Evolutionary conservation across 2,797 vertebrate species (phyloP).

Genomic region (Aeoliscus strigatus): DNA sequence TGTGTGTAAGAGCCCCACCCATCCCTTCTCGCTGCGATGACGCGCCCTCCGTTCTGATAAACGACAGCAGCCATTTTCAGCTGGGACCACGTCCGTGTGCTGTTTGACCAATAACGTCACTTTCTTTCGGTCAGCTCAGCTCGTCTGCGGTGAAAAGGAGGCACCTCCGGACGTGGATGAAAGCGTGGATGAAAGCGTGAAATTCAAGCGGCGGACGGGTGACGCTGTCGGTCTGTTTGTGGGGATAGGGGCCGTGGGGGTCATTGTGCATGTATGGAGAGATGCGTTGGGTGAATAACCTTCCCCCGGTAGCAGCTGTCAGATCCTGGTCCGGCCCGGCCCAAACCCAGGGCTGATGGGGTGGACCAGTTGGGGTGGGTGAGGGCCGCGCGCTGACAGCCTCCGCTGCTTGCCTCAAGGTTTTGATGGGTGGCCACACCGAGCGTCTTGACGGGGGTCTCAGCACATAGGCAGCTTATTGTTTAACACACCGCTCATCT

Average conservation of each 20-base stretch:
- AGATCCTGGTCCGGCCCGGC: slow-evolving; percentile 48
- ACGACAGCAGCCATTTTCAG: slow-evolving; percentile 59
- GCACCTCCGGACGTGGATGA: slow-evolving; percentile 40
- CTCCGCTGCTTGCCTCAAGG: slow-evolving; percentile 40
- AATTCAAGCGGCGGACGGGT: slow-evolving; percentile 68
- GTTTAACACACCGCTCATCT: slow-evolving; percentile 71
- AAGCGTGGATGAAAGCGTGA: too few species aligned
- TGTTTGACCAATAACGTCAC: slow-evolving; percentile 54
- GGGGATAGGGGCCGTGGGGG: slow-evolving; percentile 54
- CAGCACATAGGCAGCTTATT: slow-evolving; percentile 69
- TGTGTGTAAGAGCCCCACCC: slow-evolving; percentile 52
- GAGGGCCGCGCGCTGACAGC: slow-evolving; percentile 37
- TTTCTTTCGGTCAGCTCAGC: slow-evolving; percentile 48
- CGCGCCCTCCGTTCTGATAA: slow-evolving; percentile 22
- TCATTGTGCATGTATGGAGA: slow-evolving; percentile 61
- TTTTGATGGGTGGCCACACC: slow-evolving; percentile 78
- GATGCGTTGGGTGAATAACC: slow-evolving; percentile 66
- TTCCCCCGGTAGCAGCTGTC: slow-evolving; percentile 72
- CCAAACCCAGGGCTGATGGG: slow-evolving; percentile 45
- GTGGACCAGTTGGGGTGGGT: slow-evolving; percentile 34
- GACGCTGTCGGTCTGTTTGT: slow-evolving; percentile 68
- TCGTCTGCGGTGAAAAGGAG: slow-evolving; percentile 54
- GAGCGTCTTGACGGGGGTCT: slow-evolving; percentile 65
- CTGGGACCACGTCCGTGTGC: slow-evolving; percentile 38
- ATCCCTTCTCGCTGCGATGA: slow-evolving; percentile 14